Percentiles rank a stretch among this genome's conserved stretches.
Conservation (phyloP, 2,113 vertebrate species). For the Addax nasomaculatus region DNA sequence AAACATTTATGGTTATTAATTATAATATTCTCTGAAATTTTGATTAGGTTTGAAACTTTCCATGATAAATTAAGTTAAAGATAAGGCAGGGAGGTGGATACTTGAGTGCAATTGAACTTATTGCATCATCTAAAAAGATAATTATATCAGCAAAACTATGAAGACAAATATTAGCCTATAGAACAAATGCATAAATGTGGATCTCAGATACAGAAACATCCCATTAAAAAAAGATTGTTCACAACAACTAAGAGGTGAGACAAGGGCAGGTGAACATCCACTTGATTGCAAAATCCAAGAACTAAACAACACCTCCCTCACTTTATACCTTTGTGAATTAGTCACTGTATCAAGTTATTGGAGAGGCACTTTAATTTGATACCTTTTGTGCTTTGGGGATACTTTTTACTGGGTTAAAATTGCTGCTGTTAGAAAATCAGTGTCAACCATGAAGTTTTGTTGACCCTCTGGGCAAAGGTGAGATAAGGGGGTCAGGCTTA, state of each 20-base stretch:
- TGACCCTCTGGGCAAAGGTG: constrained; percentile 69
- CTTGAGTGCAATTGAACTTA: neutral
- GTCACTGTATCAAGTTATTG: constrained; percentile 50
- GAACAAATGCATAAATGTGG: neutral
- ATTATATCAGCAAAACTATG: neutral
- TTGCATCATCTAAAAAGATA: neutral
- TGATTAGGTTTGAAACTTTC: neutral
- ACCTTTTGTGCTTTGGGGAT: constrained; percentile 66
- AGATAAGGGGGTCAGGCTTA: constrained; percentile 50
- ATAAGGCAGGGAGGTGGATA: neutral
- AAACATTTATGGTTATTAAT: neutral
- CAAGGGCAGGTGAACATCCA: neutral
- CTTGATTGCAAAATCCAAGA: constrained; percentile 29
- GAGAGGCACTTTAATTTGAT: constrained; percentile 67
- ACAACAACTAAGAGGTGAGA: constrained; percentile 25
- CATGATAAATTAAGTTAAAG: constrained; percentile 8
- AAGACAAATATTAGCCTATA: neutral
- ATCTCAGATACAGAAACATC: neutral
- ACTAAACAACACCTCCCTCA: constrained; percentile 25
- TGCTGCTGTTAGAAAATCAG: constrained; percentile 68
- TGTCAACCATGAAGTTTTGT: constrained; percentile 65
- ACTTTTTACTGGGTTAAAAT: constrained; percentile 65
- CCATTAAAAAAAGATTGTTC: constrained; percentile 34
- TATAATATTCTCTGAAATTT: neutral
- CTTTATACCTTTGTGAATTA: constrained; percentile 57